Evolutionary conservation across 2,797 vertebrate species (phyloP).

Genomic region (Glossophaga mutica): DNA sequence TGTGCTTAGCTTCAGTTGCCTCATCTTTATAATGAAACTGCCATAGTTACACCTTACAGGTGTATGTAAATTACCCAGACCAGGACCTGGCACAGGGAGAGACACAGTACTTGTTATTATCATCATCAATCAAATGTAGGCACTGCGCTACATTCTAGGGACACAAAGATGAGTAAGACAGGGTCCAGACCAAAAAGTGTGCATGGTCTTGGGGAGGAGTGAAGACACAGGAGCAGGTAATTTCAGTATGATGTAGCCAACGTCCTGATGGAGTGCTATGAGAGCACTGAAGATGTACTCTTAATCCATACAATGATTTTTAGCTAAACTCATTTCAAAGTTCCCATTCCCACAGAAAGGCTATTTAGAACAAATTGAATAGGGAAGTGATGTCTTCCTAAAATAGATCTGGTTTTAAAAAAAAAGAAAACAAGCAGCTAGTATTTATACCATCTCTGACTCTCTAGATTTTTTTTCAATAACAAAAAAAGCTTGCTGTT

Average conservation of each 20-base stretch:
- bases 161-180: background rate
- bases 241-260: background rate
- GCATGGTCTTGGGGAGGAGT: background rate
- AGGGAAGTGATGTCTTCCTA: background rate
- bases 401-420: background rate
- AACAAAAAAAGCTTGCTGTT: background rate
- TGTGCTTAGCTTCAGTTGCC: background rate
- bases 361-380: background rate
- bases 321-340: background rate
- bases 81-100: background rate
- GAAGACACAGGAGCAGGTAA: background rate
- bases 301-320: background rate
- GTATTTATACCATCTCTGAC: background rate
- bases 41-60: background rate
- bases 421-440: background rate
- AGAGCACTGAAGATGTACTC: background rate
- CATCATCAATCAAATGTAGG: background rate
- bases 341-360: background rate
- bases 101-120: background rate
- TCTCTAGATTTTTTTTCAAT: background rate
- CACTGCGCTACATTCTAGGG: background rate
- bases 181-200: background rate
- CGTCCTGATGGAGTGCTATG: background rate
- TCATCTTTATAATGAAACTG: background rate
- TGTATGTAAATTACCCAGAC: background rate